Conservation (phyloP, 2,888 invertebrate genomes). For the Malthinus seriepunctatus region DNA sequence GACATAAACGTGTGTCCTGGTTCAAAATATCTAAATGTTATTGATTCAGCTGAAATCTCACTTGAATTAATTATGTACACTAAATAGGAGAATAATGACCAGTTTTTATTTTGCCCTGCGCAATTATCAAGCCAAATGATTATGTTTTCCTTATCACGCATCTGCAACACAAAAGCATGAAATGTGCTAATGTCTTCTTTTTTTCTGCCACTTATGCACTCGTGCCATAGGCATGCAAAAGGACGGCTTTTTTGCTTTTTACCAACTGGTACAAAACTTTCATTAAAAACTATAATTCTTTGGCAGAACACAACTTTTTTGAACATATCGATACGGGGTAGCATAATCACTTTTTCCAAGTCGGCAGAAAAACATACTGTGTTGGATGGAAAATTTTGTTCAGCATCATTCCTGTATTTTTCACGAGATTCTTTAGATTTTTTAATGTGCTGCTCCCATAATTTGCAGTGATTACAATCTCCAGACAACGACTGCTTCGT, state of each 20-base stretch:
- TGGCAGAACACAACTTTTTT: constrained; percentile 15
- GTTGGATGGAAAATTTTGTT: neutral
- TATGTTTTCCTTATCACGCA: neutral
- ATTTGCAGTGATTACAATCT: constrained; percentile 5
- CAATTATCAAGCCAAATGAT: constrained; percentile 3
- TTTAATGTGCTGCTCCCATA: neutral
- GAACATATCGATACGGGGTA: constrained; percentile 17
- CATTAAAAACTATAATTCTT: constrained; percentile 15
- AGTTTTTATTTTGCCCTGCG: constrained; percentile 7
- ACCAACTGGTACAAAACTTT: constrained; percentile 18
- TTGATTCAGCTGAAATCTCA: constrained; percentile 2
- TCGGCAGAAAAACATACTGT: constrained; percentile 7
- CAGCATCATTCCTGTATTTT: neutral
- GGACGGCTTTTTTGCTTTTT: constrained; percentile 9
- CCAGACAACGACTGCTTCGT: neutral
- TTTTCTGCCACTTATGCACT: constrained; percentile 13
- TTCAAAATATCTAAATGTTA: constrained; percentile 36
- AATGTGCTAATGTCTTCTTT: constrained; percentile 21
- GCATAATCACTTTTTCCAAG: constrained; percentile 18
- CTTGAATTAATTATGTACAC: constrained; percentile 1
- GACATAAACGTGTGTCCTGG: constrained; percentile 42
- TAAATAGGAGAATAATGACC: neutral
- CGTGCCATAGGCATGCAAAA: constrained; percentile 27
- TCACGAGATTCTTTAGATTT: neutral
- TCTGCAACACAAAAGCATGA: constrained; percentile 18